Conservation (phyloP, 2,113 vertebrate genomes). For the Erythrocercus mccallii region DNA sequence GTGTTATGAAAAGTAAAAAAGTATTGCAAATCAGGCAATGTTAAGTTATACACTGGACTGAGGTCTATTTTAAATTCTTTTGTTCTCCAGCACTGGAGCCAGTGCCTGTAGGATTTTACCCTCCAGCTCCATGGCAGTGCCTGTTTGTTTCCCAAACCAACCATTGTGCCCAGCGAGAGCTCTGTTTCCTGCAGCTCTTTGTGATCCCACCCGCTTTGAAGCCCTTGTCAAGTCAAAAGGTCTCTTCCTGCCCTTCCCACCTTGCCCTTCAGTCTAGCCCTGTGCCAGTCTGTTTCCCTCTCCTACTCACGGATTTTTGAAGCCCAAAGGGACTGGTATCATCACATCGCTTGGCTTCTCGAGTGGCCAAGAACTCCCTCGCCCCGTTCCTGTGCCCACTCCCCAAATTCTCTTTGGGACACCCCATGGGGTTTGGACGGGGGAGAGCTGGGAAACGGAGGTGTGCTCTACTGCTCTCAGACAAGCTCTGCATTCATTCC, state of each 20-base stretch:
- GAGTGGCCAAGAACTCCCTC: not conserved
- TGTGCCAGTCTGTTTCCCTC: not conserved
- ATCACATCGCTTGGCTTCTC: rapidly evolving
- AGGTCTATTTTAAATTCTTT: not conserved
- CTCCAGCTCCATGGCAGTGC: not conserved
- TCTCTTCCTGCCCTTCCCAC: not conserved
- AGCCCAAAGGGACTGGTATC: not conserved
- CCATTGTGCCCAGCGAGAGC: not conserved
- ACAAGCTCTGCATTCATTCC: not conserved
- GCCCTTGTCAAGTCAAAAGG: not conserved
- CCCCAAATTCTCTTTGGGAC: not conserved
- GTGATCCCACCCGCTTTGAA: not conserved
- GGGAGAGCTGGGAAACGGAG: not conserved
- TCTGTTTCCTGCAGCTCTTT: not conserved
- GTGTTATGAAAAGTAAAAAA: not conserved
- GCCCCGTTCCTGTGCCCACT: rapidly evolving
- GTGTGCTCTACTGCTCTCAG: not conserved
- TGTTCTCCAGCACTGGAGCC: not conserved
- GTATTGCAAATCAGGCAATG: not conserved
- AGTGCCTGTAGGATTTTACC: not conserved
- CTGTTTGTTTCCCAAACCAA: not conserved
- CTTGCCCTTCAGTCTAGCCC: not conserved
- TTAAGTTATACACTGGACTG: not conserved
- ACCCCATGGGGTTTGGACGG: not conserved
- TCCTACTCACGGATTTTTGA: not conserved